Evolutionary conservation across 1,140 invertebrate species (phyloP), one percentile per base, ranked within the genome.

Genomic region (Heterodera schachtii): DNA sequence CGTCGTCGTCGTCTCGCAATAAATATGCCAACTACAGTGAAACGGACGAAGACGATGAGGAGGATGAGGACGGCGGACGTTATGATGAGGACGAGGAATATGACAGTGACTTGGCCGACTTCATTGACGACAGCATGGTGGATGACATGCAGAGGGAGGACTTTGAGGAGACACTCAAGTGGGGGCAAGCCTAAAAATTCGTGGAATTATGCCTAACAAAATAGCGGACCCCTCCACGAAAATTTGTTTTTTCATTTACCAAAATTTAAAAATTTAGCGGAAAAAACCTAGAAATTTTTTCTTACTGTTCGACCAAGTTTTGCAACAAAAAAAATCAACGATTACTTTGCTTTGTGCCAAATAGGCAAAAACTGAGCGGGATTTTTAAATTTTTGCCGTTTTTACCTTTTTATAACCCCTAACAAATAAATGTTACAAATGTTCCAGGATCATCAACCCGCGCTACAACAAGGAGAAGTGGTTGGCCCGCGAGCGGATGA

Each of bases 21-120:
- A 70, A 70, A n/a, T 78, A 71, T 46, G 76, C 76, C 3, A 78
- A 81, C 74, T 85, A 85, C 64, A 81, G 79, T 70, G 84, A 85
- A 64, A 82, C 83, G 49, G 80, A 85, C 21, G 74, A 77, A 6
- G 83, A 84, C 64, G 78, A 83, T 49, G 81, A 82, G 6, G 79
- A 83, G 16, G 82, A 83, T 19, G 78, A 75, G 21, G 60, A 74
- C 21, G 21, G 60, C 49, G 44, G 21, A 19, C 0, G n/a, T n/a
- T n/a, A 31, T 49, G 31, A 69, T 31, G 57, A 85, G 5, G 79
- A 86, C 46, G 85, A 85, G 9, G 85, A 86, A 49, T 86, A 86
- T 80, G 84, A 86, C 49, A 86, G 85, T 57, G 86, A 87, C 31
- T 81, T 88, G 87, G 87, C 86, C 57, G 87, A 87, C 75, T 88